Base-by-base conservation (phyloP, 2,797 vertebrate genomes). In the Chromis chromis region DNA sequence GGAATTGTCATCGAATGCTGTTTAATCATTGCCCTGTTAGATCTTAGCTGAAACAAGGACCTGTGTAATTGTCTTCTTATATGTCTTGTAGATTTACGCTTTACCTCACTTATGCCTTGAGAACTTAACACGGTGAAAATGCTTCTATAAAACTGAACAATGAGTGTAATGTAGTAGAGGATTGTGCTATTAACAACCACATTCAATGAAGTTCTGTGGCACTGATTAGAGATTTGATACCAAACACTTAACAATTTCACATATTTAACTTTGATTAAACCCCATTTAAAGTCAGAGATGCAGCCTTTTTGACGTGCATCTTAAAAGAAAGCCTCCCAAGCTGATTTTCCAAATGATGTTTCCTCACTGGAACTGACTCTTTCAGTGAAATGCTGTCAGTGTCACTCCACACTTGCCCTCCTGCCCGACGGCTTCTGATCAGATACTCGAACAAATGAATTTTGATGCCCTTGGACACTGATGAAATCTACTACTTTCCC, bases 361-460 rank as follows among this genome's bases (percentile, higher is more conserved):
- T n/a, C n/a, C n/a, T n/a, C n/a, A n/a, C n/a, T n/a, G n/a, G n/a
- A n/a, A n/a, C n/a, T n/a, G n/a, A n/a, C n/a, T n/a, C 13, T 78
- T 56, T 63, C 50, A 78, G 39, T 56, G 33, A 81, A 69, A 46
- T 17, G 24, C 17, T 21, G 11, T 58, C 75, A 58, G 42, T 9
- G 4, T 25, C 12, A 31, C 39, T 75, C 60, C 44, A 33, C 55
- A 44, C 54, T 58, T 56, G 52, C 50, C 40, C 70, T 67, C 33
- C 27, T 57, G 61, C 59, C 62, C 44, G 59, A 52, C 74, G 56
- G 55, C 65, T 50, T 64, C 19, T 49, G 22, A 82, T 84, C 72
- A 82, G 67, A 85, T 71, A 40, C 44, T 24, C 44, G 60, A 59
- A 64, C 52, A 68, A 64, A 83, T 70, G 1, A 58, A 48, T 83